These are phyloP conservation scores for Dermolepida albohirtum DNA, from an alignment of 2,888 invertebrate genomes.

Conservation along the genomic window DNA sequence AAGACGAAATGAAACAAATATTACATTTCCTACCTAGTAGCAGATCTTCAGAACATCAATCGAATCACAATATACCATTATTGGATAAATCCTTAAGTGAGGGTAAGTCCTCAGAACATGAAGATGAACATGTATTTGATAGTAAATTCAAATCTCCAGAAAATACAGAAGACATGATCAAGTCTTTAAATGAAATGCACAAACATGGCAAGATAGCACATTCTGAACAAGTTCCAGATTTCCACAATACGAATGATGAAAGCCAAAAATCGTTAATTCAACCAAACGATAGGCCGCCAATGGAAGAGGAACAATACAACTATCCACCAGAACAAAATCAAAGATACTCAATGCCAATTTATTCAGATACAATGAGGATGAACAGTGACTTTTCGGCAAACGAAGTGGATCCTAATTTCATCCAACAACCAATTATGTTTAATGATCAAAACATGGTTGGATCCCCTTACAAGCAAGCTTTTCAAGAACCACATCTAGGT, in stretches of 20 bases:
- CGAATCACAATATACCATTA: background rate
- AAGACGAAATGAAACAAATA: conserved; percentile 30
- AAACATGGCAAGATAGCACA: conserved; percentile 17
- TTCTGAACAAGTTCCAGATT: background rate
- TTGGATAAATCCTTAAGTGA: background rate
- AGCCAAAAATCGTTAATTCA: background rate
- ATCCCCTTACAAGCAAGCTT: conserved; percentile 15
- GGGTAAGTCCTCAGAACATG: background rate
- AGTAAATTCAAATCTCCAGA: background rate
- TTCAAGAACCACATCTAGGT: conserved; percentile 26
- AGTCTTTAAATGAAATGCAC: conserved; percentile 39
- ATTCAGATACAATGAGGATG: conserved; percentile 10
- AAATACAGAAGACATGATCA: conserved; percentile 36
- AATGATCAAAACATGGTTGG: conserved; percentile 27
- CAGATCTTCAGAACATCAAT: background rate
- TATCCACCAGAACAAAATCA: background rate
- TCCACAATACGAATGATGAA: conserved; percentile 2
- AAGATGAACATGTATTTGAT: conserved; percentile 1
- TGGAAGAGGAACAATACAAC: background rate
- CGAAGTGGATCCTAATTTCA: conserved; percentile 5
- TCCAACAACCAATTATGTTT: conserved; percentile 15
- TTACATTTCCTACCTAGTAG: conserved; percentile 14
- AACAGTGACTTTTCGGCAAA: conserved; percentile 1
- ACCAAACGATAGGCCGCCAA: background rate
- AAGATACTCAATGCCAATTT: background rate